These are phyloP conservation scores for Pipistrellus kuhlii DNA, from an alignment of 2,797 vertebrate genomes.

Conservation along the genomic window DNA sequence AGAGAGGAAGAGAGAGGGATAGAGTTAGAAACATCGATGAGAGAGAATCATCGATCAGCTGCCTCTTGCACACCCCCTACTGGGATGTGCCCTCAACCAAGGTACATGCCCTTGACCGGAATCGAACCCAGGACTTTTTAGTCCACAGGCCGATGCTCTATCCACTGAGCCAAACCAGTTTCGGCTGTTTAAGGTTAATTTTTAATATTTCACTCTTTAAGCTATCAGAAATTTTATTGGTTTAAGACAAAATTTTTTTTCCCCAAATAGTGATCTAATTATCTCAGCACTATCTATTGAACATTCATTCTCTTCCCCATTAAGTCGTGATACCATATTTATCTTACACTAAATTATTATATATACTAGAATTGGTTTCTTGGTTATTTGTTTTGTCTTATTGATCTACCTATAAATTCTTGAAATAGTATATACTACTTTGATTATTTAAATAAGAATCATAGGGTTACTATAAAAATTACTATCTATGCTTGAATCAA, in stretches of 20 bases:
- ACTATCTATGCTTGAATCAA: not conserved
- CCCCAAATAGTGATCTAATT: not conserved
- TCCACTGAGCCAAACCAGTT: too few species aligned
- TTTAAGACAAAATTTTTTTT: not conserved
- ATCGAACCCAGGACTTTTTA: too few species aligned
- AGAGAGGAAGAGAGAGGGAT: too few species aligned
- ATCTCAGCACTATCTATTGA: not conserved
- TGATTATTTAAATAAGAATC: not conserved
- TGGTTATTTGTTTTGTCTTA: not conserved
- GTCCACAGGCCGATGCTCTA: too few species aligned
- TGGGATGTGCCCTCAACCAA: too few species aligned
- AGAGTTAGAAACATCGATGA: too few species aligned
- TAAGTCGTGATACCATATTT: not conserved
- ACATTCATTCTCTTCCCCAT: not conserved
- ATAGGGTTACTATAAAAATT: not conserved
- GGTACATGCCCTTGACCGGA: too few species aligned
- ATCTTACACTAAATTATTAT: not conserved
- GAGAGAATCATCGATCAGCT: too few species aligned
- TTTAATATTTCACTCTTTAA: constrained; percentile 15
- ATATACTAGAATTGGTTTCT: not conserved
- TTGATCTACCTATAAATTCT: not conserved
- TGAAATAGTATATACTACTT: not conserved
- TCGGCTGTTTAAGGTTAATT: not conserved
- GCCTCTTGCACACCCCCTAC: too few species aligned
- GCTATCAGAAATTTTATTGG: not conserved